Evolutionary conservation across 1,140 invertebrate species (phyloP), one percentile per base, ranked within the genome.

Genomic region (Drosophila bocqueti): DNA sequence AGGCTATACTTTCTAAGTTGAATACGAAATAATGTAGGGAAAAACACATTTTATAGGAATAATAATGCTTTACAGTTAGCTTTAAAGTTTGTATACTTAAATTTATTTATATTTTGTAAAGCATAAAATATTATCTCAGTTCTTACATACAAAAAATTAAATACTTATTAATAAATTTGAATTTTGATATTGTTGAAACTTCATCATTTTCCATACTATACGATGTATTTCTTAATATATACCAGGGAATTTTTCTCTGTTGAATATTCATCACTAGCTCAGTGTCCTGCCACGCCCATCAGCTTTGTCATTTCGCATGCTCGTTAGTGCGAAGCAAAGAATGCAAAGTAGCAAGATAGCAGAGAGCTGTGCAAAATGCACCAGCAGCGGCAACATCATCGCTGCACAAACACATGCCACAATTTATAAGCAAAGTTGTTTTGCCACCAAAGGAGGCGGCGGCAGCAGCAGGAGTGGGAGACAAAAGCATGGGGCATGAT

Each of bases 361-460:
- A 63, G 59, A 40, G 42, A 71, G 63, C 63, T 66, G 63, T 58
- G 65, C 63, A 77, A 62, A 67, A 43, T 43, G 43, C 75, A 71
- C 42, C 50, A 83, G 46, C 78, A 71, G 24, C 78, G 73, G 40
- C 78, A 67, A 60, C 65, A 66, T 57, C 80, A 65, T 59, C 77
- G 43, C 69, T 66, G 64, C 83, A 83, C 83, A 83, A 90, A 89
- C 85, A 81, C 84, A 81, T 90, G 85, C 84, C 85, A 84, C 84
- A 81, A 89, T 89, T 90, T 89, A 89, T 84, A 89, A 89, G 84
- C 81, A 90, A 84, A 84, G 84, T 84, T 89, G 81, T 89, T 84
- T 80, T 81, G 74, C 74, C 67, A 64, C 47, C 73, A 50, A 66
- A 43, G 29, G 21, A 5, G 62, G 1, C n/a, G 10, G 11, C n/a